Base-by-base conservation (phyloP, 2,888 invertebrate species). In the Phengaris alcon region DNA sequence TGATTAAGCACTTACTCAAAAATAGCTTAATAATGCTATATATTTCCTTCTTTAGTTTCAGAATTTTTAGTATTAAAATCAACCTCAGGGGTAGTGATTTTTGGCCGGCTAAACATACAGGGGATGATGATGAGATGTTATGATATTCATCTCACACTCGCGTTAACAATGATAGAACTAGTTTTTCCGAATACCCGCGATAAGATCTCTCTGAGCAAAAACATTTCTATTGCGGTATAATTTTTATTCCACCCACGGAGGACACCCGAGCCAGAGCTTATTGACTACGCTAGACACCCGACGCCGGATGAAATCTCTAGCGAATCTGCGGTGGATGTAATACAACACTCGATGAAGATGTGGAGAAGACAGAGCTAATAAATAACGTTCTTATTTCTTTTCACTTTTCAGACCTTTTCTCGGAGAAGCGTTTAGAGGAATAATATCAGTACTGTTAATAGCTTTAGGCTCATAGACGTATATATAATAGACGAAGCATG, bases 271-370 rank as follows among this genome's bases (percentile, higher is more conserved):
- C 69, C 68, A 70, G 48, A 77, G 81, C 82, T 83, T 85, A 88
- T 86, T 86, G 86, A 87, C 86, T 87, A 85, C 82, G 83, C 80
- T 78, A 78, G 88, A 82, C 86, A 89, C 87, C 85, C 84, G 85
- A 89, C 84, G 82, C 87, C 82, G 87, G 85, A 88, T 84, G 85
- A 86, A 85, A 86, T 85, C 89, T 85, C 82, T 78, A 73, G 80
- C 76, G 77, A 78, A 80, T 80, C 78, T 80, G 78, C 75, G 78
- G 85, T 85, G 86, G 70, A 85, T 84, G 89, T 86, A 90, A 90
- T 84, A 79, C 85, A 82, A 90, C 77, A 82, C 80, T 76, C 69
- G 74, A 72, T 78, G 78, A 69, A 76, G 79, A 81, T 78, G 74
- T 70, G 70, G 59, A 68, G 70, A 69, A 22, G 57, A 73, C 75